phyloP scores from a whole-genome alignment of 2,113 vertebrate species.

The Heterotilapia buettikoferi region DNA sequence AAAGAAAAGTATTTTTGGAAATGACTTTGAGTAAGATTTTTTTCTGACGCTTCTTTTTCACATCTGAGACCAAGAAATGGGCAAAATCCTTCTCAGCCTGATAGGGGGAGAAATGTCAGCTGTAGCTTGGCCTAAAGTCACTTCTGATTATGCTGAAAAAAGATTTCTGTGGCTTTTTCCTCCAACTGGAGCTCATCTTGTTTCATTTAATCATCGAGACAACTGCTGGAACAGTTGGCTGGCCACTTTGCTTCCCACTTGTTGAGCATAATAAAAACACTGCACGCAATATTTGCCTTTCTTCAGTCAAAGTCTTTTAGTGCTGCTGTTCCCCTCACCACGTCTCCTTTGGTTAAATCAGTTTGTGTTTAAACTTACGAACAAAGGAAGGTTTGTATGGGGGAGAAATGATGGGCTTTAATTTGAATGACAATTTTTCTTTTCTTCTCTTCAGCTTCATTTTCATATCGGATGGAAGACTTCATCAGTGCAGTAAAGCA shows the following conservation, averaged over 20 bases:
- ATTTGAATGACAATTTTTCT: neutral
- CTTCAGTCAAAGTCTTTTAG: neutral
- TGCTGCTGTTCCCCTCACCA: neutral
- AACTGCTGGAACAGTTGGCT: neutral
- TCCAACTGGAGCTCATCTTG: neutral
- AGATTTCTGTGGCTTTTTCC: neutral
- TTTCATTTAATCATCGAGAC: neutral
- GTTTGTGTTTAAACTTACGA: neutral
- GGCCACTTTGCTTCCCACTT: neutral
- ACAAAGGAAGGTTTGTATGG: neutral
- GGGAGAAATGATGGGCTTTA: neutral
- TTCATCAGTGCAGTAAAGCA: conserved; percentile 68
- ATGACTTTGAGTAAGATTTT: neutral
- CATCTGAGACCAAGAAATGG: neutral
- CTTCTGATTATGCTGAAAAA: neutral
- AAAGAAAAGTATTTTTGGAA: neutral
- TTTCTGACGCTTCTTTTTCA: neutral
- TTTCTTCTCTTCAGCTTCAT: conserved; percentile 38
- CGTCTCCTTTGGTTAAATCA: neutral
- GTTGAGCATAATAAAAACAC: neutral
- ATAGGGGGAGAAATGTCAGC: neutral
- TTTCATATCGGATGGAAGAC: conserved; percentile 65
- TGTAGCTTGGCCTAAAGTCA: neutral
- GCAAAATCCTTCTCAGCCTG: neutral
- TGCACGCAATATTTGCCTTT: neutral